Conservation (phyloP, 2,113 vertebrate species). For the Meriones unguiculatus region DNA sequence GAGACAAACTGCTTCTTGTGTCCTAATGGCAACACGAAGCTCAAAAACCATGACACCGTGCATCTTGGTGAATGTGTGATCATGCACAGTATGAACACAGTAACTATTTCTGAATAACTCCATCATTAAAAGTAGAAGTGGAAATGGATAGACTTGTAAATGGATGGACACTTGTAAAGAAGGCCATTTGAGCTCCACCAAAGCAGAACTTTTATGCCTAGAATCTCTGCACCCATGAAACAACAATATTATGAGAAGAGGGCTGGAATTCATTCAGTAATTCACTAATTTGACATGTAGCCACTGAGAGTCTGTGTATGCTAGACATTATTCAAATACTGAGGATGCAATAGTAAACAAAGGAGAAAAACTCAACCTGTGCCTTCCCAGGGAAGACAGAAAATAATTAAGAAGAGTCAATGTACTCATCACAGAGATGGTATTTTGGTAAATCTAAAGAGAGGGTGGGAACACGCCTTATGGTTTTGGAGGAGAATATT, state of each 20-base stretch:
- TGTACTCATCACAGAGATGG: background rate
- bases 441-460: background rate
- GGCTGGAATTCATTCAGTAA: constrained; percentile 35
- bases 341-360: background rate
- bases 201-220: background rate
- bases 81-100: background rate
- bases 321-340: background rate
- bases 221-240: background rate
- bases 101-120: background rate
- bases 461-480: background rate
- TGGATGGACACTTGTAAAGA: background rate
- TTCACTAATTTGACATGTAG: background rate
- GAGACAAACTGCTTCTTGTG: background rate
- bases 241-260: background rate
- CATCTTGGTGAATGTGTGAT: background rate
- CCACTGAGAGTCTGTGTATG: background rate
- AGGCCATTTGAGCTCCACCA: background rate
- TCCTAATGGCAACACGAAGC: background rate
- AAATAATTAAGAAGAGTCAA: background rate
- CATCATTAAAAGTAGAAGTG: background rate
- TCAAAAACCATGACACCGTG: background rate
- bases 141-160: background rate
- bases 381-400: background rate
- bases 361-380: background rate
- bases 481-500: background rate